phyloP scores from a whole-genome alignment of 1,140 invertebrate genomes.

The Ctenoplectra terminalis region DNA sequence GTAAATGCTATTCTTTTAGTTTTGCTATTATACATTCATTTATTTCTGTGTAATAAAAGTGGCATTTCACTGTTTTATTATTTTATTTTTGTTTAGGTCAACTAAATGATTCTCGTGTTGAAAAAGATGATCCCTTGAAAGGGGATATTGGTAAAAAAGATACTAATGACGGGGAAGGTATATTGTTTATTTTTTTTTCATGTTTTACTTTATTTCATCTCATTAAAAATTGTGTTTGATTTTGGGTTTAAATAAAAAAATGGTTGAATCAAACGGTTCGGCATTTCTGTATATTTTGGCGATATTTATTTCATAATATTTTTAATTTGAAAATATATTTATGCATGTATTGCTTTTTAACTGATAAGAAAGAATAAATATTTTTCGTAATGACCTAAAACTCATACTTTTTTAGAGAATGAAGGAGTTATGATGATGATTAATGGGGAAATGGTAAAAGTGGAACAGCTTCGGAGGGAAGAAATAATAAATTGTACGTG shows the following conservation, averaged over 20 bases:
- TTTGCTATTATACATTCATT: conserved; percentile 28
- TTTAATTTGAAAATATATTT: neutral
- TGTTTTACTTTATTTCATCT: conserved; percentile 45
- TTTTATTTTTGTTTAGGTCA: conserved; percentile 80
- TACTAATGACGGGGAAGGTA: conserved; percentile 79
- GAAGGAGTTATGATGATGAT: conserved; percentile 80
- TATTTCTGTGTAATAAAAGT: conserved; percentile 20
- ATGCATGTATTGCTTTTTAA: neutral
- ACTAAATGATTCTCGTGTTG: conserved; percentile 78
- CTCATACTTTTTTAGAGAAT: conserved; percentile 64
- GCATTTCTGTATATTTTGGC: neutral
- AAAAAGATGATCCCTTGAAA: conserved; percentile 77
- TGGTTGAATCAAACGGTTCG: neutral
- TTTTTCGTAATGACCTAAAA: conserved; percentile 19
- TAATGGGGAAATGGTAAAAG: conserved; percentile 80
- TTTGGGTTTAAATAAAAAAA: conserved; percentile 7
- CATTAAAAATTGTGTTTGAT: neutral
- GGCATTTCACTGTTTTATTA: conserved; percentile 60
- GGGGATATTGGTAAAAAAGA: conserved; percentile 77
- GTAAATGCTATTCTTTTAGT: conserved; percentile 11
- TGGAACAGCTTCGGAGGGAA: conserved; percentile 82
- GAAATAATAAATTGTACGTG: conserved; percentile 96
- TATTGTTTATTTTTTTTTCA: conserved; percentile 72
- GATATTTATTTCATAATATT: conserved; percentile 1
- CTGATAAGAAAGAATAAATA: neutral